These are phyloP conservation scores for Piaya cayana DNA, from an alignment of 2,113 vertebrate genomes.

Conservation along the genomic window DNA sequence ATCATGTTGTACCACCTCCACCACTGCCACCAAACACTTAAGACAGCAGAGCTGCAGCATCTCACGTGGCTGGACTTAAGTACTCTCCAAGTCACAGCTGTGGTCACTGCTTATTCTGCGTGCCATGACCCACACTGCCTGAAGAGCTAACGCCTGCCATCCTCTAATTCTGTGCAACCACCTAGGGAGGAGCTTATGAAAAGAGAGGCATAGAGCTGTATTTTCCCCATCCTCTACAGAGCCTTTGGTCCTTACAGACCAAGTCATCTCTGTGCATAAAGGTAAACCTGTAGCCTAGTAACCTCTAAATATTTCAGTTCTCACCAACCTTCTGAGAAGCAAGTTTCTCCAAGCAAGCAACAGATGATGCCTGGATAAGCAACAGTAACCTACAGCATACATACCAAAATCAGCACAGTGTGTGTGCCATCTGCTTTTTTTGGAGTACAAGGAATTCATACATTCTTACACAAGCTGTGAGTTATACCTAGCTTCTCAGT, in stretches of 20 bases:
- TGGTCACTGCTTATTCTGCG: not conserved
- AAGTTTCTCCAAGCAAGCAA: not conserved
- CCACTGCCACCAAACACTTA: not conserved
- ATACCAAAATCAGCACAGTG: not conserved
- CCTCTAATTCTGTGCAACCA: not conserved
- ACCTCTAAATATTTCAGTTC: not conserved
- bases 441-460: not conserved
- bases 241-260: not conserved
- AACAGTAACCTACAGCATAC: not conserved
- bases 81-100: not conserved
- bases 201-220: not conserved
- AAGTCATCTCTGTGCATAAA: not conserved
- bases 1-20: not conserved
- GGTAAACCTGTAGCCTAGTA: not conserved
- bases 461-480: not conserved
- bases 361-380: not conserved
- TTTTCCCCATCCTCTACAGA: not conserved
- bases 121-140: not conserved
- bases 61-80: not conserved
- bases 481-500: not conserved
- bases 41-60: not conserved
- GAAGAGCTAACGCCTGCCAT: not conserved
- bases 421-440: not conserved
- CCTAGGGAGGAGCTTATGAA: not conserved
- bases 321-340: not conserved